Evolutionary conservation across 2,797 vertebrate species (phyloP).

Genomic region (Ctenopoma kingsleyae): DNA sequence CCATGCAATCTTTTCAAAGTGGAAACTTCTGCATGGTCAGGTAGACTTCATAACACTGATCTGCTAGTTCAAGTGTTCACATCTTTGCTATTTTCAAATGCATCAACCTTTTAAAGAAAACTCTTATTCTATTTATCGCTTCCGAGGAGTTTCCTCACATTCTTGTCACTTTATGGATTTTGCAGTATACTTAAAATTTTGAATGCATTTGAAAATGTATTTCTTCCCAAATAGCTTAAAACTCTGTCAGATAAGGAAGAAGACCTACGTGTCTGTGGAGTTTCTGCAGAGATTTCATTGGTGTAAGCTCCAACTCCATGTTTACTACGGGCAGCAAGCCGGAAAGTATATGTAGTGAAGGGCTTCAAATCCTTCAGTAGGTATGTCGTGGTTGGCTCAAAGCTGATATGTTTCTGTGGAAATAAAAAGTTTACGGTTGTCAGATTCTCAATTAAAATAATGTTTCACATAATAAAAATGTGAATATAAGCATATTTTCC

Average conservation of each 20-base stretch:
- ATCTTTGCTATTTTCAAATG: conserved; percentile 80
- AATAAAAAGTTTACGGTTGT: conserved; percentile 27
- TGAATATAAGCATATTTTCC: not conserved
- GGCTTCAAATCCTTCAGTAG: conserved; percentile 96
- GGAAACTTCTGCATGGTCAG: conserved; percentile 62
- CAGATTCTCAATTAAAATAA: conserved; percentile 6
- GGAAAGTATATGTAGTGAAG: conserved; percentile 96
- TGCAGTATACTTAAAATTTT: conserved; percentile 29
- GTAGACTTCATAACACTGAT: conserved; percentile 49
- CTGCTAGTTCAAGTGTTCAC: conserved; percentile 44
- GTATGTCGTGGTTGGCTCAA: conserved; percentile 93
- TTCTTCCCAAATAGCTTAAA: conserved; percentile 47
- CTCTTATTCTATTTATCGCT: conserved; percentile 37
- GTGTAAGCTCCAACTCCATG: conserved; percentile 96
- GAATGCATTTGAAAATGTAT: conserved; percentile 80
- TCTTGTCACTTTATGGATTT: conserved; percentile 44
- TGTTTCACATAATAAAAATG: not conserved
- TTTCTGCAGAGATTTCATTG: conserved; percentile 95
- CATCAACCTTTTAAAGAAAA: conserved; percentile 46
- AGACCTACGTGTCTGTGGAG: conserved; percentile 99
- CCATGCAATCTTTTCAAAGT: conserved; percentile 73
- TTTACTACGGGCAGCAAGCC: conserved; percentile 94
- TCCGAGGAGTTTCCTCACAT: conserved; percentile 44
- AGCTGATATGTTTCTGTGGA: conserved; percentile 91
- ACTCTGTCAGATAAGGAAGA: conserved; percentile 83